Evolutionary conservation across 1,140 invertebrate genomes (phyloP).

Genomic region (Cryptotermes secundus): DNA sequence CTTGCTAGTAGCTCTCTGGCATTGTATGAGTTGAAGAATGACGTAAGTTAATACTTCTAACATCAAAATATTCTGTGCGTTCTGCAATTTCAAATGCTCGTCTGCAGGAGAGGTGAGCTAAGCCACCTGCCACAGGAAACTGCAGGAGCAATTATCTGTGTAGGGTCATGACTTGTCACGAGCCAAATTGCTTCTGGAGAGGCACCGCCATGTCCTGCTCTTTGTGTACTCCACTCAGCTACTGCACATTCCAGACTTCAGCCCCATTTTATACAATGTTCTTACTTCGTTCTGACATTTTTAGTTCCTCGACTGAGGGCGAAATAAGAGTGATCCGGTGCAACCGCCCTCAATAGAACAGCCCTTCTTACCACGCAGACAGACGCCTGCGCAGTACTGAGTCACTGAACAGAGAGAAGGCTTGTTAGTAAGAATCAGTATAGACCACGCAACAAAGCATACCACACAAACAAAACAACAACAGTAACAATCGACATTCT

Average conservation of each 20-base stretch:
- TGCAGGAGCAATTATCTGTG: neutral
- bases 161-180: neutral
- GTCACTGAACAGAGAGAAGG: too few species aligned
- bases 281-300: neutral
- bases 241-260: neutral
- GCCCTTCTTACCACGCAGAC: too few species aligned
- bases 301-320: neutral
- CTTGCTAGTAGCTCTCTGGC: too few species aligned
- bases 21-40: too few species aligned
- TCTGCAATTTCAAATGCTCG: neutral
- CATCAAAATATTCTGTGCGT: too few species aligned
- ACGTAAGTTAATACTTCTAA: too few species aligned
- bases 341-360: too few species aligned
- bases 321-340: too few species aligned
- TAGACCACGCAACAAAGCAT: too few species aligned
- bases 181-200: conserved; percentile 1
- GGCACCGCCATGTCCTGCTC: neutral
- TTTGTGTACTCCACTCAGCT: neutral
- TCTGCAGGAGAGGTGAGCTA: neutral
- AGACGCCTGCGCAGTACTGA: neutral
- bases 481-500: too few species aligned
- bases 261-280: neutral
- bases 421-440: too few species aligned
- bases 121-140: neutral
- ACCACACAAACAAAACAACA: too few species aligned